A percentile compares a stretch with the other conserved stretches of the same genome.
phyloP scores from a whole-genome alignment of 2,797 vertebrate genomes.

The Delichon dasypus region DNA sequence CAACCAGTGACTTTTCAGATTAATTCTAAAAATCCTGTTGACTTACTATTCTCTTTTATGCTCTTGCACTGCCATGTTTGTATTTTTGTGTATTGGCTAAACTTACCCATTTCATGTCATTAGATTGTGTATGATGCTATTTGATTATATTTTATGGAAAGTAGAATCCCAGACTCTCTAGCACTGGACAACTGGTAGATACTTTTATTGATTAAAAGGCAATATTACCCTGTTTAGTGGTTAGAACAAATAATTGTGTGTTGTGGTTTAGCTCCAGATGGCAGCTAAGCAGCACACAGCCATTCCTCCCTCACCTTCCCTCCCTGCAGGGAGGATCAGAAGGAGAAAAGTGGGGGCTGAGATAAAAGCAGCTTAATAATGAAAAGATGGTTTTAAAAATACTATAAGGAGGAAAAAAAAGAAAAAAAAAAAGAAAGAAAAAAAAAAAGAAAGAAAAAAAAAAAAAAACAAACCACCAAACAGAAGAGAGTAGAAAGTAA shows the following conservation, averaged over 20 bases:
- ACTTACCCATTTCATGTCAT: background rate
- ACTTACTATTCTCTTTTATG: background rate
- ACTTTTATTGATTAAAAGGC: background rate
- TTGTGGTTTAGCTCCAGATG: background rate
- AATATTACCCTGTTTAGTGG: background rate
- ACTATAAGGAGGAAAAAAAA: background rate
- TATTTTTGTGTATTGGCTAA: background rate
- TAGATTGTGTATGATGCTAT: background rate
- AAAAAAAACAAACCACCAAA: background rate
- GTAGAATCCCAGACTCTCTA: background rate
- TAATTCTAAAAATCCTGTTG: background rate
- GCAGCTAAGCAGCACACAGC: background rate
- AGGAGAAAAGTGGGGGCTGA: background rate
- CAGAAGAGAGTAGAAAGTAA: background rate
- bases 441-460: no score
- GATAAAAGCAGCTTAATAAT: background rate
- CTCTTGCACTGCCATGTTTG: background rate
- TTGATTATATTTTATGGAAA: background rate
- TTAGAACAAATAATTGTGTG: background rate
- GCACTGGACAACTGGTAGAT: background rate
- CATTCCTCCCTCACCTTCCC: accelerated
- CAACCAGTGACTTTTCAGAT: background rate
- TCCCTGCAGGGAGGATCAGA: background rate
- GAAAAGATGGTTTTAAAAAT: background rate
- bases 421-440: background rate